Evolutionary conservation across 2,797 vertebrate genomes (phyloP).

Genomic region (Pantherophis vulpinus): DNA sequence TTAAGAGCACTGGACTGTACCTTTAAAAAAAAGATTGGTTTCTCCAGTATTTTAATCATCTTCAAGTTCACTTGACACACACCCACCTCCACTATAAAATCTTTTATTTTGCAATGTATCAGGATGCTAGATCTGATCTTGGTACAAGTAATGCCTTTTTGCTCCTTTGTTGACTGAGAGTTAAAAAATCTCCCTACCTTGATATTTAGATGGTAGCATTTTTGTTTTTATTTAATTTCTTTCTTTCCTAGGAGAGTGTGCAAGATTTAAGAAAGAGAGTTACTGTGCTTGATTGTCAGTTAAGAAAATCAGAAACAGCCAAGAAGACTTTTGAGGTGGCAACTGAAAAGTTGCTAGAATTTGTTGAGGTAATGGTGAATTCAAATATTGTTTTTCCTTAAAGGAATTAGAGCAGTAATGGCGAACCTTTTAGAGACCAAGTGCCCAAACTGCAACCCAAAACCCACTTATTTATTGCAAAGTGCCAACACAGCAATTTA

Average conservation of each 20-base stretch:
- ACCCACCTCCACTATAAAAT: too few relatives aligned
- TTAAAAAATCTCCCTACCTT: background rate
- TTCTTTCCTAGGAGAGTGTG: constrained; percentile 72
- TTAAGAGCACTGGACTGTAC: background rate
- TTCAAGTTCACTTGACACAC: background rate
- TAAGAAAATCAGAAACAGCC: constrained; percentile 83
- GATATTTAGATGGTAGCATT: background rate
- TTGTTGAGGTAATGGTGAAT: constrained; percentile 82
- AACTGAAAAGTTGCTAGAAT: constrained; percentile 86
- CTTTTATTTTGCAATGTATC: background rate
- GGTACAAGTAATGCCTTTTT: background rate
- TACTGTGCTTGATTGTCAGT: constrained; percentile 87
- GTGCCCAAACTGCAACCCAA: too few relatives aligned
- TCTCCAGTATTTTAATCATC: background rate
- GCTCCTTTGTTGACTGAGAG: background rate
- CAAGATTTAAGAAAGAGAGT: constrained; percentile 85
- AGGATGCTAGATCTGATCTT: background rate
- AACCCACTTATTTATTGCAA: too few relatives aligned
- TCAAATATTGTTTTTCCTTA: background rate
- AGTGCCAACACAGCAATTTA: too few relatives aligned
- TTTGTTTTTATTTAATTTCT: constrained; percentile 13
- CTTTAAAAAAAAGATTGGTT: background rate
- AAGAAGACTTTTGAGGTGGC: constrained; percentile 85
- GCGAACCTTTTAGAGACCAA: too few relatives aligned
- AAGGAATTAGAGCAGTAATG: background rate